Conservation (phyloP, 2,888 invertebrate genomes). For the Leptogaster cylindrica region DNA sequence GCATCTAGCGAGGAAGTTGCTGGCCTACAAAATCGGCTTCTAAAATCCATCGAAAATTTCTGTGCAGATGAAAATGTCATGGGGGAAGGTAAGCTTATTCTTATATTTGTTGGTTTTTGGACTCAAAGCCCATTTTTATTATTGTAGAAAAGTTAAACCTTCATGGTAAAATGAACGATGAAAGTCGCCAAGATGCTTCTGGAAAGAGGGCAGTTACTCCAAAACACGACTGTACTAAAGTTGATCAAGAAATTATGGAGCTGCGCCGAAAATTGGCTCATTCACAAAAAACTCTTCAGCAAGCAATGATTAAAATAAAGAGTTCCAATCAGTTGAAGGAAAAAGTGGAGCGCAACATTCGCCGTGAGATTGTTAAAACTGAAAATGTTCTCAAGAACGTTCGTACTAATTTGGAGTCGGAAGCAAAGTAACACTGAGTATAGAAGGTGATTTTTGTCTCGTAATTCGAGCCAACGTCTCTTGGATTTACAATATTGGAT, state of each 20-base stretch:
- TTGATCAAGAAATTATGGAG: slow-evolving; percentile 72
- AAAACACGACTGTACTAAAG: slow-evolving; percentile 61
- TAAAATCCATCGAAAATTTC: slow-evolving; percentile 27
- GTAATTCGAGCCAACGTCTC: too few relatives aligned
- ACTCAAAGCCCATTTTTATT: slow-evolving; percentile 1
- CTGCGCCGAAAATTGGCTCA: slow-evolving; percentile 73
- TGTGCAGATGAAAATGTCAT: slow-evolving; percentile 27
- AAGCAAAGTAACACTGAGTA: slow-evolving; percentile 15
- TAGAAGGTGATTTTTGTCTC: too few relatives aligned
- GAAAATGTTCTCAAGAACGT: slow-evolving; percentile 78
- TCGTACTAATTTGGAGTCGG: slow-evolving; percentile 72
- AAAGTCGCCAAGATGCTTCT: slow-evolving; percentile 6
- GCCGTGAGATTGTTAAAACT: slow-evolving; percentile 79
- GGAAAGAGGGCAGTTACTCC: slow-evolving; percentile 13
- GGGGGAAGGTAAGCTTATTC: slow-evolving; percentile 29
- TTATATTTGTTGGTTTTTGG: not conserved
- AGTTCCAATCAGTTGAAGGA: slow-evolving; percentile 80
- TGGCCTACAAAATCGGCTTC: slow-evolving; percentile 49
- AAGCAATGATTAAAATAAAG: slow-evolving; percentile 76
- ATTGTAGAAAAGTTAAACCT: slow-evolving; percentile 21
- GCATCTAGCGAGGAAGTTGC: slow-evolving; percentile 64
- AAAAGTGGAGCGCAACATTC: slow-evolving; percentile 83
- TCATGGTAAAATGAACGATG: slow-evolving; percentile 3
- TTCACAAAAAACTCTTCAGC: slow-evolving; percentile 76
- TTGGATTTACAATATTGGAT: too few relatives aligned